These are phyloP conservation scores for Eubasilissa regina DNA, from an alignment of 1,140 invertebrate genomes.

Conservation along the genomic window DNA sequence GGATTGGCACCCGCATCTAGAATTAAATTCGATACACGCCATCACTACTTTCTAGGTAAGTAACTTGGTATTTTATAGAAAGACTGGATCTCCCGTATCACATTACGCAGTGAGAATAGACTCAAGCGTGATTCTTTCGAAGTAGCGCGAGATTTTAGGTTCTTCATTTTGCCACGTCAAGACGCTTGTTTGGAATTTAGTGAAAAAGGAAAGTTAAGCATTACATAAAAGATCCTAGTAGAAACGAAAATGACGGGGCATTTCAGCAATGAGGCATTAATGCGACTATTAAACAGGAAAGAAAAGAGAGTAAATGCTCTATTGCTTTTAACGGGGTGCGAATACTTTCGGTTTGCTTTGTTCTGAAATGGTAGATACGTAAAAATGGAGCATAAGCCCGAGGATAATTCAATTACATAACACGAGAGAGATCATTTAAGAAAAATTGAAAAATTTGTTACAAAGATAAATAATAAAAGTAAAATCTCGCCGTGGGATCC, in stretches of 20 bases:
- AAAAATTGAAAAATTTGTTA: slow-evolving; percentile 27
- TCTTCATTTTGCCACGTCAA: not conserved
- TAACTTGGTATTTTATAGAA: not conserved
- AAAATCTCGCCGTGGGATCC: not conserved
- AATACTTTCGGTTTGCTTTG: slow-evolving; percentile 18
- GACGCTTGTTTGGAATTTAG: slow-evolving; percentile 28
- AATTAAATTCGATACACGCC: slow-evolving; percentile 6
- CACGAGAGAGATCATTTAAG: slow-evolving; percentile 4
- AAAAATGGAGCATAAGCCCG: slow-evolving; percentile 9
- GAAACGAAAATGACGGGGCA: slow-evolving; percentile 37
- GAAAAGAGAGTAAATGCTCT: slow-evolving; percentile 38
- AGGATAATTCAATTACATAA: slow-evolving; percentile 29
- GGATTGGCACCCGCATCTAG: slow-evolving; percentile 44
- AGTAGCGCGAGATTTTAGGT: not conserved
- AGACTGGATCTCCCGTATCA: not conserved
- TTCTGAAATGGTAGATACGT: slow-evolving; percentile 10
- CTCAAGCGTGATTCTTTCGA: not conserved
- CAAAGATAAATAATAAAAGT: slow-evolving; percentile 12
- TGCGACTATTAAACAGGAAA: slow-evolving; percentile 30
- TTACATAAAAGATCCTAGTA: slow-evolving; percentile 21
- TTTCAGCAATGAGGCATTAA: slow-evolving; percentile 41
- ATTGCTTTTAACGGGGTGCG: slow-evolving; percentile 31
- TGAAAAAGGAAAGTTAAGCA: slow-evolving; percentile 20
- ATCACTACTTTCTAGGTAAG: not conserved
- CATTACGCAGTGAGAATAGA: too few relatives aligned